Evolutionary conservation across 2,797 vertebrate species (phyloP).

Genomic region (Emys orbicularis): DNA sequence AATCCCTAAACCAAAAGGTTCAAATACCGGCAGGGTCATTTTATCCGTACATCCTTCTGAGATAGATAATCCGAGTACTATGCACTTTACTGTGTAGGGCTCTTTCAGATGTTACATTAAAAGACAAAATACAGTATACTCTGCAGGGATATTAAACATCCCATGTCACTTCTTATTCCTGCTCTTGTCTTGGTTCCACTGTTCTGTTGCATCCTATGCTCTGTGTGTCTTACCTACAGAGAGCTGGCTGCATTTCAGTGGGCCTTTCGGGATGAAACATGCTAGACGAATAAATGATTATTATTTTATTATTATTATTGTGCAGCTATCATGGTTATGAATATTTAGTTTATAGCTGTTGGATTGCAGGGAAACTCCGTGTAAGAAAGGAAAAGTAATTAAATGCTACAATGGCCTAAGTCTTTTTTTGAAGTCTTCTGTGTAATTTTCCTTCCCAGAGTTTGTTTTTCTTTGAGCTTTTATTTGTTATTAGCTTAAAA

Average conservation of each 20-base stretch:
- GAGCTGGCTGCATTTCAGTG: constrained; percentile 28
- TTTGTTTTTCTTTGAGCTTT: constrained; percentile 18
- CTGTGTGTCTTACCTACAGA: not conserved
- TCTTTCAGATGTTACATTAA: not conserved
- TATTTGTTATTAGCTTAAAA: constrained; percentile 62
- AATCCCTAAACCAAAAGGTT: not conserved
- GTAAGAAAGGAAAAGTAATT: constrained; percentile 20
- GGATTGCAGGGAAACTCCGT: constrained; percentile 7
- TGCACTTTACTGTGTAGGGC: not conserved
- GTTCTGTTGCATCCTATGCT: not conserved
- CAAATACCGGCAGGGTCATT: not conserved
- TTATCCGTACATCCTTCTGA: not conserved
- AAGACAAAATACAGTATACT: not conserved
- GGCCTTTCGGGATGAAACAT: not conserved
- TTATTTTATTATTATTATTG: constrained; percentile 24
- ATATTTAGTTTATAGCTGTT: constrained; percentile 25
- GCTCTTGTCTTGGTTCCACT: not conserved
- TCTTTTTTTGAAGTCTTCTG: constrained; percentile 1
- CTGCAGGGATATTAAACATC: rapidly evolving
- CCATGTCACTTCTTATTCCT: rapidly evolving
- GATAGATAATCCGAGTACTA: not conserved
- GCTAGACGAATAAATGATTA: not conserved
- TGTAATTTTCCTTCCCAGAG: not conserved
- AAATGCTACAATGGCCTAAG: constrained; percentile 19
- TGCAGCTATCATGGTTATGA: not conserved